Evolutionary conservation across 2,113 vertebrate species (phyloP).

Genomic region (Pithys albifrons): DNA sequence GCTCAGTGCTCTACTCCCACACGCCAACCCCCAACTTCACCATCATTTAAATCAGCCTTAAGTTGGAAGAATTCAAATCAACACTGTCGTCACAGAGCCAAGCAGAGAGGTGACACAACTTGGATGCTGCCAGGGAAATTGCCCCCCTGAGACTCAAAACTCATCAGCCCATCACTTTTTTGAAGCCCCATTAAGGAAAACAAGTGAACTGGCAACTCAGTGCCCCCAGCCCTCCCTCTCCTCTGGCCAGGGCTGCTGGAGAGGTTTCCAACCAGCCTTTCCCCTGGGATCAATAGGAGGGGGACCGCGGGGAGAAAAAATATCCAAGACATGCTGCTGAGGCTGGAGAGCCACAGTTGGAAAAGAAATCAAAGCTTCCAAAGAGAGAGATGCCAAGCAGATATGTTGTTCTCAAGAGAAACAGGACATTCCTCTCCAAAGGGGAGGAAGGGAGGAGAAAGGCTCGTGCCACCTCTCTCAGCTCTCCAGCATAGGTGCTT

Average conservation of each 20-base stretch:
- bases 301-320: not conserved
- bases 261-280: not conserved
- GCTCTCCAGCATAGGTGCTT: not conserved
- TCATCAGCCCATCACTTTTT: constrained; percentile 9
- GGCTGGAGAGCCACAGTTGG: constrained; percentile 23
- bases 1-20: constrained; percentile 66
- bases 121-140: constrained; percentile 52
- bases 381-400: constrained; percentile 40
- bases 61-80: constrained; percentile 67
- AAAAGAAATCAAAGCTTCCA: constrained; percentile 47
- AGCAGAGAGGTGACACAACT: constrained; percentile 58
- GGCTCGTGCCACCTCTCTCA: not conserved
- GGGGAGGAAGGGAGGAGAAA: not conserved
- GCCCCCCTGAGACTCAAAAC: constrained; percentile 56
- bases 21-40: constrained; percentile 61
- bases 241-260: not conserved
- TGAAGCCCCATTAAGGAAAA: constrained; percentile 2
- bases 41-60: constrained; percentile 62
- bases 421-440: constrained; percentile 20
- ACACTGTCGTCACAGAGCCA: constrained; percentile 63
- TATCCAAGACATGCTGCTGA: not conserved
- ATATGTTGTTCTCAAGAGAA: constrained; percentile 22
- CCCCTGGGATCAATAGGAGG: not conserved
- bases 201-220: not conserved
- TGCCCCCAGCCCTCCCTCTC: not conserved